A percentile compares a stretch with the other conserved stretches of the same genome.
Conservation (phyloP, 1,140 invertebrate species). For the Bombus turneri region DNA sequence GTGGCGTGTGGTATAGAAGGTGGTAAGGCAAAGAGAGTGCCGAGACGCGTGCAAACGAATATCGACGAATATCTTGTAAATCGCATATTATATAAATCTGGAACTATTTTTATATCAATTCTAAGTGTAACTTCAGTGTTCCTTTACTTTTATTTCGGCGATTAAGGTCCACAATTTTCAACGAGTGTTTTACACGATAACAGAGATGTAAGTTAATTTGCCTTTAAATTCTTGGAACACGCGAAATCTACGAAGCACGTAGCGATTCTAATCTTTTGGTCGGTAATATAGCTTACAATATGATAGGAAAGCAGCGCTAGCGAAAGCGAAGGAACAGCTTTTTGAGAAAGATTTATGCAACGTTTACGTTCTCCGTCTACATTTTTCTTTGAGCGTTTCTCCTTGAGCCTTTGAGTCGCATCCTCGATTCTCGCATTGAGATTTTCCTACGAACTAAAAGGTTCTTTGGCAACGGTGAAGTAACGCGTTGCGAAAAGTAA, state of each 20-base stretch:
- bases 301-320: background rate
- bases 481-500: no score
- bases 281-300: no score
- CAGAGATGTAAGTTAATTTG: background rate
- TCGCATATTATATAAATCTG: no score
- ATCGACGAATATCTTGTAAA: no score
- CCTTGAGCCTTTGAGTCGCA: background rate
- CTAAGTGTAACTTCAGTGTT: no score
- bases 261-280: background rate
- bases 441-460: background rate
- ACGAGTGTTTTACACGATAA: background rate
- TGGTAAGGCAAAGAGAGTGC: no score
- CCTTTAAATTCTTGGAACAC: background rate
- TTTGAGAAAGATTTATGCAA: background rate
- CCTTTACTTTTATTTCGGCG: no score
- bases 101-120: no score
- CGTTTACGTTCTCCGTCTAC: background rate
- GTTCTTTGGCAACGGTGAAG: background rate
- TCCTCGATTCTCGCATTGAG: background rate
- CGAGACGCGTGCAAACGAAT: no score
- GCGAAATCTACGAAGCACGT: background rate
- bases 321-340: background rate
- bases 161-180: no score
- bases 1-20: no score
- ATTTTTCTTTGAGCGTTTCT: background rate